These are phyloP conservation scores for Palythoa caribaeorum DNA, from an alignment of 92 coral and sea anemone species.

Conservation along the genomic window DNA sequence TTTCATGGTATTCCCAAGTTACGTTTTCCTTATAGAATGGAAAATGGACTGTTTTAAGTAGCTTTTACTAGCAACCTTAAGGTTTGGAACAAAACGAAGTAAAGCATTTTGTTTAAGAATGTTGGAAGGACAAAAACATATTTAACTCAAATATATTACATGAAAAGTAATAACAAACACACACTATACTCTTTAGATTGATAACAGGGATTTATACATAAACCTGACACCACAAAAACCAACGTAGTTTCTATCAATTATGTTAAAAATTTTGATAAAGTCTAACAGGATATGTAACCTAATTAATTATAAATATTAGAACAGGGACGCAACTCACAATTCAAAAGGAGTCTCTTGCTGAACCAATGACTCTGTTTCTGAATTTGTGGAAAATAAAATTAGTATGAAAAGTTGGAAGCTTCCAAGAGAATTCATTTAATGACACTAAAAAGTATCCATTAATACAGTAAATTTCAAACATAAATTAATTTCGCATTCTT, in stretches of 20 bases:
- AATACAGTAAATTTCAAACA: not conserved
- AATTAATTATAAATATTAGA: not conserved
- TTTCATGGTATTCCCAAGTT: no score
- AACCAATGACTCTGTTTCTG: not conserved
- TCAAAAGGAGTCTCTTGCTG: not conserved
- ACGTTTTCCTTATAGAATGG: not conserved
- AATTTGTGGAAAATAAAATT: not conserved
- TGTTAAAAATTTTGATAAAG: no score
- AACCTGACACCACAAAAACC: no score
- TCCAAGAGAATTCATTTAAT: not conserved
- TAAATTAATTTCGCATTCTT: not conserved
- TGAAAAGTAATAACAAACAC: no score
- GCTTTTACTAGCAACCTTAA: not conserved
- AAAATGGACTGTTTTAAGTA: no score
- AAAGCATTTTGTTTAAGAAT: no score
- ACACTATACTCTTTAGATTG: no score
- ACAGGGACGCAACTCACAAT: not conserved
- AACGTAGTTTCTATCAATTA: not conserved
- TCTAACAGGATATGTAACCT: not conserved
- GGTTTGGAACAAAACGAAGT: no score
- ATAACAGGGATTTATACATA: no score
- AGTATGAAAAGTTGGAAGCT: not conserved
- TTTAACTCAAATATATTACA: no score
- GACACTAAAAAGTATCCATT: not conserved
- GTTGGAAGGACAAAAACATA: no score